A percentile compares a stretch with the other conserved stretches of the same genome.
Evolutionary conservation across 2,113 vertebrate genomes (phyloP).

Genomic region (Globicephala melas): DNA sequence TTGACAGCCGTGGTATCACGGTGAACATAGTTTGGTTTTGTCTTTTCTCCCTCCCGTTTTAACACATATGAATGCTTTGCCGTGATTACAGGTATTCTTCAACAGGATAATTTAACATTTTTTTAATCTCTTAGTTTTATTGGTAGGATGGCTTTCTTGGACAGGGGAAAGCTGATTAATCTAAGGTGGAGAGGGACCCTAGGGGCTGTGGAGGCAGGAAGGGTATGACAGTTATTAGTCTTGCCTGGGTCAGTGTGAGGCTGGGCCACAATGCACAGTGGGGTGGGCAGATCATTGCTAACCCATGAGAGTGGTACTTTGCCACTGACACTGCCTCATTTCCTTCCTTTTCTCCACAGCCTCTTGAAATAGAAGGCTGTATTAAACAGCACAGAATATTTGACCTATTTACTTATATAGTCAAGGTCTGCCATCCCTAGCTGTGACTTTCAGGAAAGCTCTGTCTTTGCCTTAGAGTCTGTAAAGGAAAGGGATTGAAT

Average conservation of each 20-base stretch:
- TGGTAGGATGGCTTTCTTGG: background rate
- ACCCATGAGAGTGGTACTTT: background rate
- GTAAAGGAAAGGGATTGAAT: background rate
- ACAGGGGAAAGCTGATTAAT: background rate
- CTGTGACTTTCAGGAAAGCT: background rate
- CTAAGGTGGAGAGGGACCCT: background rate
- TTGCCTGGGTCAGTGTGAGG: background rate
- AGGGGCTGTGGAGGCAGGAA: background rate
- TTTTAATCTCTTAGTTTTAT: background rate
- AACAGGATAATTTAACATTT: background rate
- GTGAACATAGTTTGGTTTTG: background rate
- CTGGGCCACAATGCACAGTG: too few species aligned
- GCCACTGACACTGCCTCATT: background rate
- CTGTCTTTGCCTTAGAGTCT: conserved; percentile 4
- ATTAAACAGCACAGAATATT: background rate
- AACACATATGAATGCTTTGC: background rate
- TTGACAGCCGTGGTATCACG: background rate
- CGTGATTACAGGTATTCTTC: background rate
- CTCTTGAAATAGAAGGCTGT: background rate
- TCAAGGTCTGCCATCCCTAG: background rate
- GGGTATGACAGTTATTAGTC: background rate
- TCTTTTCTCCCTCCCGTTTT: background rate
- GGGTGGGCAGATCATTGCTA: background rate
- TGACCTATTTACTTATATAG: background rate
- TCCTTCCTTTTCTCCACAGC: background rate